Evolutionary conservation across 2,888 invertebrate genomes (phyloP), one percentile per base, ranked within the genome.

Genomic region (Mystacides longicornis): DNA sequence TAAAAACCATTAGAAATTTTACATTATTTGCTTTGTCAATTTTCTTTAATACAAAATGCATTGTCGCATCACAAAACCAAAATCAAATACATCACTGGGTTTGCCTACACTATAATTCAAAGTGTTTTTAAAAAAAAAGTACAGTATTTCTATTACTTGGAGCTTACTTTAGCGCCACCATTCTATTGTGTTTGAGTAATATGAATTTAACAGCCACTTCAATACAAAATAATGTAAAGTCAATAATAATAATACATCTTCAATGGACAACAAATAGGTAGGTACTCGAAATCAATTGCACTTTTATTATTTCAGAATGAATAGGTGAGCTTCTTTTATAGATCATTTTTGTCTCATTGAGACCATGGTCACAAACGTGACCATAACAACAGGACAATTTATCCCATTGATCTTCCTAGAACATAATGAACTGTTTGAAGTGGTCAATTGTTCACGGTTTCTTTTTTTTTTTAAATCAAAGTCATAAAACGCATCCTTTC

Each of bases 401-500:
- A 49, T 52, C 20, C 46, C 48, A 56, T 52, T 52, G 46, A 57
- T 54, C 23, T 55, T 55, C 58, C 47, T n/a, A 20, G 58, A 58
- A 58, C 14, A 55, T 49, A 55, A 58, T 58, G 43, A 37, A 46
- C 16, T 22, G 31, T 45, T 52, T 59, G 49, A 47, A 59, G 59
- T 59, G 57, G 47, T 45, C 54, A 48, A 56, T 54, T 56, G 56
- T 59, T 51, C 43, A 45, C 55, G 51, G 49, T 58, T 50, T 45
- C 55, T 52, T 37, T 37, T 37, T 50, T 45, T 58, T 52, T 37
- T 37, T 37, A n/a, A 37, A n/a, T 37, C 37, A 14, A 37, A 22
- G 50, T 52, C 55, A 53, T 56, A 52, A 54, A 27, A 54, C 37
- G 23, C 23, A 54, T 57, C 57, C 57, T 57, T 56, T 56, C 45